Conservation (phyloP, 2,888 invertebrate species). For the Ophion ellenae region DNA sequence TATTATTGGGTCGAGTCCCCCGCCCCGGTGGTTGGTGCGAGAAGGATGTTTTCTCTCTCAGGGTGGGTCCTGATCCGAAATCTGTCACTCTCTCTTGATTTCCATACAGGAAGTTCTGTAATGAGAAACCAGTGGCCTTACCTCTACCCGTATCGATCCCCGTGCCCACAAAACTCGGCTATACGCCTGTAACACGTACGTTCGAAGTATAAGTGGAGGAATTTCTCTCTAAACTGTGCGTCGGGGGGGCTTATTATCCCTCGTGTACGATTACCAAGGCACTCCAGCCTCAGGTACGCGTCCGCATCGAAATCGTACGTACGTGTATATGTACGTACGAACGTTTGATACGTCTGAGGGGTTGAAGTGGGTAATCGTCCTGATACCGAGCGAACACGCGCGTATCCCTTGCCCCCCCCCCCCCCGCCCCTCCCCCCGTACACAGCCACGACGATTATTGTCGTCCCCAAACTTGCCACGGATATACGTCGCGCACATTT, state of each 20-base stretch:
- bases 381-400: slow-evolving; percentile 15
- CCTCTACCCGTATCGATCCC: slow-evolving; percentile 44
- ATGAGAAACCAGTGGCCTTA: slow-evolving; percentile 79
- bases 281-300: slow-evolving; percentile 57
- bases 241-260: slow-evolving; percentile 68
- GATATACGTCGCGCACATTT: slow-evolving; percentile 43
- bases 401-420: background rate
- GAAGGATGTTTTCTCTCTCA: slow-evolving; percentile 1
- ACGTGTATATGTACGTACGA: slow-evolving; percentile 18
- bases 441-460: slow-evolving; percentile 61
- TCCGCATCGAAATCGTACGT: slow-evolving; percentile 30
- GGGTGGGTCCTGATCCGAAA: slow-evolving; percentile 66
- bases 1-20: slow-evolving; percentile 68
- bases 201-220: background rate
- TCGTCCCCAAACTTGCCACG: slow-evolving; percentile 56
- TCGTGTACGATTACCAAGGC: slow-evolving; percentile 64
- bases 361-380: slow-evolving; percentile 38
- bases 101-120: slow-evolving; percentile 83
- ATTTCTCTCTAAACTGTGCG: background rate
- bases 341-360: slow-evolving; percentile 51
- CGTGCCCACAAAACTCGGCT: background rate
- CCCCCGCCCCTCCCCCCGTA: background rate
- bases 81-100: slow-evolving; percentile 75
- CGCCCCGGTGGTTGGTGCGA: slow-evolving; percentile 12
- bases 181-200: slow-evolving; percentile 1